Evolutionary conservation across 2,888 invertebrate genomes (phyloP), one percentile per base, ranked within the genome.

Genomic region (Erebia aethiops): DNA sequence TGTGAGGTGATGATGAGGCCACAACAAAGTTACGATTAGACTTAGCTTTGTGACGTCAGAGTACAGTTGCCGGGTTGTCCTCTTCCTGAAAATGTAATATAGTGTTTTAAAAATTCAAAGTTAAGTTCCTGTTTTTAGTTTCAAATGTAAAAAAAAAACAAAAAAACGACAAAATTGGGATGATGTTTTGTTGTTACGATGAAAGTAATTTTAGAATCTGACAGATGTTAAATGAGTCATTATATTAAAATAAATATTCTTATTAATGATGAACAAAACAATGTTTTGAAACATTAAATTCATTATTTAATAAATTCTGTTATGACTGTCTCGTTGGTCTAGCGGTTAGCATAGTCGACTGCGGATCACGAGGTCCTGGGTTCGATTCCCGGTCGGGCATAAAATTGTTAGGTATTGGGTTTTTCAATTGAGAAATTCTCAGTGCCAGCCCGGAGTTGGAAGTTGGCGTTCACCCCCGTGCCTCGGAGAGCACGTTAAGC

Each of bases 31-130:
- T 84, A 87, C 83, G 82, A 86, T 86, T 84, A 80, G 87, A 93
- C 93, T 93, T 93, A 93, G 91, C 92, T 92, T 89, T 88, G 78
- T 81, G 88, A 77, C 81, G 86, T 91, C 87, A 92, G 79, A 93
- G 89, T 78, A 92, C 85, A 77, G 92, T 93, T 61, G 90, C 92
- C 66, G 92, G 93, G 87, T 90, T 87, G 87, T 93, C 92, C 87
- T 91, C 92, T 86, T 89, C 92, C 92, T 93, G 92, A 71, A 80
- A 79, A 67, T 66, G 35, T 51, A 67, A 71, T 58, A 18, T 61
- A 60, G 41, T n/a, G 13, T 49, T 14, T 49, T n/a, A 2, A 21
- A 7, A 62, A 5, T 46, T 43, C 7, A 14, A 35, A 35, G 1
- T 16, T 52, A 9, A 16, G 1, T 52, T 7, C n/a, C 8, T 51